Conservation (phyloP, 2,797 vertebrate species). For the Etheostoma perlongum region DNA sequence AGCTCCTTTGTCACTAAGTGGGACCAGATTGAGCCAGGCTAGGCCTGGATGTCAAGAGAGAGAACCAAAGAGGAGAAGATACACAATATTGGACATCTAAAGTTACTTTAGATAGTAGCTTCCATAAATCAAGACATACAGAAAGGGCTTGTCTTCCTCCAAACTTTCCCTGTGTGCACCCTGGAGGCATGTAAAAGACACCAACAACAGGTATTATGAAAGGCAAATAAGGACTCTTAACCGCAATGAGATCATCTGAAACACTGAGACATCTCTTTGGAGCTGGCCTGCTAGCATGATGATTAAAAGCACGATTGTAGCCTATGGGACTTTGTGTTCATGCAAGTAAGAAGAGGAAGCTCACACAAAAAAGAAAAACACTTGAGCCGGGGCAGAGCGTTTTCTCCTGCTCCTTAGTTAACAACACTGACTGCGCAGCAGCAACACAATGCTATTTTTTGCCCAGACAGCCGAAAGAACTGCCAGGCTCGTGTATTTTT, state of each 20-base stretch:
- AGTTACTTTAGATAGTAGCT: conserved; percentile 52
- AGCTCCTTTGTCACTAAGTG: conserved; percentile 51
- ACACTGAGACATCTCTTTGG: conserved; percentile 20
- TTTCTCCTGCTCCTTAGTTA: conserved; percentile 48
- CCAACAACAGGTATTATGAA: conserved; percentile 51
- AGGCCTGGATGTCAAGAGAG: conserved; percentile 19
- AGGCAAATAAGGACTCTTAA: conserved; percentile 47
- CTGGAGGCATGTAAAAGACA: conserved; percentile 41
- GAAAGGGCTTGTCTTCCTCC: conserved; percentile 34
- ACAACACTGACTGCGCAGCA: conserved; percentile 65
- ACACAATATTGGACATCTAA: conserved; percentile 61
- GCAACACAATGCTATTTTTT: conserved; percentile 74
- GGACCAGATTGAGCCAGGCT: conserved; percentile 52
- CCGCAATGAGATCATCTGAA: conserved; percentile 59
- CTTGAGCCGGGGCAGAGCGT: conserved; percentile 12
- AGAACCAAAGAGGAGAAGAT: conserved; percentile 24
- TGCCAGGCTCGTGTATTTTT: conserved; percentile 78
- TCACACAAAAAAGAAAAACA: background rate
- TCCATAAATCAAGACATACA: conserved; percentile 64
- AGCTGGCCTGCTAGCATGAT: background rate
- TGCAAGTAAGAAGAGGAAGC: too few relatives aligned
- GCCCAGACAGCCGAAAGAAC: conserved; percentile 66
- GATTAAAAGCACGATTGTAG: conserved; percentile 44
- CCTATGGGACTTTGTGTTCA: conserved; percentile 41
- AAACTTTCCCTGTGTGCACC: conserved; percentile 13